A percentile compares a stretch with the other conserved stretches of the same genome.
phyloP scores from a whole-genome alignment of 2,888 invertebrate genomes.

The Tipula lateralis region DNA sequence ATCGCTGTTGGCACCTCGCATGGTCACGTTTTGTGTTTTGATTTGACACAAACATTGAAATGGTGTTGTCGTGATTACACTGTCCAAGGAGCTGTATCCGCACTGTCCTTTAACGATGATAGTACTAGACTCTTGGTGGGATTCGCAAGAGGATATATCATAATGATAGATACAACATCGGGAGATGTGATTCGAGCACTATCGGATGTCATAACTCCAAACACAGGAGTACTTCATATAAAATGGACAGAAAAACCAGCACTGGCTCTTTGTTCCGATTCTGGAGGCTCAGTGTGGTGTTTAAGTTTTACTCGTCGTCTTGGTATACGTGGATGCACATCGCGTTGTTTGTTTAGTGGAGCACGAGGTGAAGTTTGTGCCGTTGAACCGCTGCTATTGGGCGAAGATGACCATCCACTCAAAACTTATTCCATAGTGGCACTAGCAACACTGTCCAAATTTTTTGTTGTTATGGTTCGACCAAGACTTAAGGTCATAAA shows the following conservation, averaged over 20 bases:
- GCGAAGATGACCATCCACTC: conserved; percentile 57
- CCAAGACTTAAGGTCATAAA: conserved; percentile 74
- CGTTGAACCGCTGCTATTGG: conserved; percentile 60
- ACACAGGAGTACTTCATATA: conserved; percentile 73
- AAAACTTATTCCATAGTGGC: conserved; percentile 77
- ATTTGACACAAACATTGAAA: conserved; percentile 77
- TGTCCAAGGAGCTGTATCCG: conserved; percentile 73
- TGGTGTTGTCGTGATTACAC: conserved; percentile 70
- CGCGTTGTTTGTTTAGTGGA: conserved; percentile 93
- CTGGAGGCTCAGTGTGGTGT: conserved; percentile 94
- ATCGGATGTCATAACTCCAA: conserved; percentile 77
- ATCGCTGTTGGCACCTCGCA: conserved; percentile 93
- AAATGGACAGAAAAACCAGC: conserved; percentile 63
- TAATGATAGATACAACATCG: conserved; percentile 81
- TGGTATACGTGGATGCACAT: conserved; percentile 82
- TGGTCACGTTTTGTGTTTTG: conserved; percentile 83
- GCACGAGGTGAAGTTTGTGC: conserved; percentile 90
- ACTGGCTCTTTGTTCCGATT: conserved; percentile 78
- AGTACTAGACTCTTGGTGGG: conserved; percentile 78
- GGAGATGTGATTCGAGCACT: conserved; percentile 72
- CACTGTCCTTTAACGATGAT: conserved; percentile 81
- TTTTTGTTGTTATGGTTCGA: conserved; percentile 71
- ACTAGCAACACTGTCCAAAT: conserved; percentile 83
- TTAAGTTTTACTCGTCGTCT: conserved; percentile 82
- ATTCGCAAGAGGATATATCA: conserved; percentile 73